Base-by-base conservation (phyloP, 1,140 invertebrate genomes). In the Leptinotarsa lineolata region DNA sequence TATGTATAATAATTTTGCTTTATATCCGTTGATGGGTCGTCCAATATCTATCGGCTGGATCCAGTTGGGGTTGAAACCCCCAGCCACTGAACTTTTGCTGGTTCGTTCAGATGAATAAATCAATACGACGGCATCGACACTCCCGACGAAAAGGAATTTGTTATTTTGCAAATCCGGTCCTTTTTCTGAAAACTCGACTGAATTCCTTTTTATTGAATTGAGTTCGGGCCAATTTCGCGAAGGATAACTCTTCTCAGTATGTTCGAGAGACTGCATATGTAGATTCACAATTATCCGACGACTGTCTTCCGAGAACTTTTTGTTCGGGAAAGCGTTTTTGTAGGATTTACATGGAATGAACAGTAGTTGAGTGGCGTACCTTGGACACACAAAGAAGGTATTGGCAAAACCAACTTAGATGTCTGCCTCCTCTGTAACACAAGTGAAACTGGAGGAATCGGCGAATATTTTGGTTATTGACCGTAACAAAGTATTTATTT, bases 161-260 rank as follows among this genome's bases (percentile, higher is more conserved):
- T 74, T 74, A 74, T 74, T 74, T 70, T 65, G 67, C 61, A 74
- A 74, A 74, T 70, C 60, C 68, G 66, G 59, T 71, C 63, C 64
- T 74, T 74, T 74, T 45, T 68, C 68, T 69, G 20, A 18, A 59
- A 70, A 65, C 39, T 70, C 60, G 58, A 60, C 16, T 48, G 66
- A 68, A 70, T 66, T 74, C 54, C 73, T 65, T 71, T 74, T 74
- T 71, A 66, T 70, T 74, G 68, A 68, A 68, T 70, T 20, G 68
- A 71, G 58, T 24, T 61, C 54, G 30, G 64, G 60, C 67, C 54
- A 74, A 45, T 67, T 44, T 39, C 21, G 48, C 16, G 48, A 54
- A 18, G 48, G 48, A 54, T 54, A 54, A 54, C 48, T 54, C 48
- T 54, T 54, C 15, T 13, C 48, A 15, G 48, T 15, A n/a, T 54